A percentile compares a stretch with the other conserved stretches of the same genome.
These are phyloP conservation scores for Choristoneura fumiferana DNA, from an alignment of 1,140 invertebrate genomes.

Conservation along the genomic window DNA sequence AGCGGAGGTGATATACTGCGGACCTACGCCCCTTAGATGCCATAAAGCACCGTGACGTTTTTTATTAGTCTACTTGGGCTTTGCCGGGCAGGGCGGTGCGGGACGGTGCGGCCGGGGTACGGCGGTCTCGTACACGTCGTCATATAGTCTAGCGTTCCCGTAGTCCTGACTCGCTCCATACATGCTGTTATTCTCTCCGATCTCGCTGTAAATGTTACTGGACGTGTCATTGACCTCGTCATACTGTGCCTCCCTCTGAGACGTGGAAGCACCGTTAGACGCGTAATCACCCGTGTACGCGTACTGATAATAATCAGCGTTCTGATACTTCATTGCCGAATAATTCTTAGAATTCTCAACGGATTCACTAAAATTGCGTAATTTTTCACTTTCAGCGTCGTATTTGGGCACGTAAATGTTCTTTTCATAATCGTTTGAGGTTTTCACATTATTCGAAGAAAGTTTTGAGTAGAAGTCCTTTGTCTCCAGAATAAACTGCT, in stretches of 20 bases:
- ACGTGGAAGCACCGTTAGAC: constrained; percentile 33
- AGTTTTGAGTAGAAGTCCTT: constrained; percentile 69
- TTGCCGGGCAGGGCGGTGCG: constrained; percentile 62
- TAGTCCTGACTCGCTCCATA: constrained; percentile 32
- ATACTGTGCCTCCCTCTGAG: constrained; percentile 31
- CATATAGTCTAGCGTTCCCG: constrained; percentile 49
- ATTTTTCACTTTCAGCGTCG: constrained; percentile 57
- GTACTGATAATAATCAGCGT: constrained; percentile 49
- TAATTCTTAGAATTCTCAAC: constrained; percentile 69
- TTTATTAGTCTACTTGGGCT: constrained; percentile 37
- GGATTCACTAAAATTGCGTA: constrained; percentile 61
- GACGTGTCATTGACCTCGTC: constrained; percentile 58
- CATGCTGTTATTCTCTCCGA: constrained; percentile 36
- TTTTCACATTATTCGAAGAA: constrained; percentile 44
- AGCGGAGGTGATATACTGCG: no score
- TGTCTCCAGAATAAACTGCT: constrained; percentile 59
- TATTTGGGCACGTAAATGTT: constrained; percentile 67
- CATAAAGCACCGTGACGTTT: no score
- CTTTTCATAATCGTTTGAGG: constrained; percentile 56
- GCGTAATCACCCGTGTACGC: constrained; percentile 36
- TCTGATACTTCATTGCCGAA: constrained; percentile 63
- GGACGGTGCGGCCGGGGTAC: constrained; percentile 59
- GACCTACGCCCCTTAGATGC: no score
- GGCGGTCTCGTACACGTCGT: constrained; percentile 58
- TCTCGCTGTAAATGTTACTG: constrained; percentile 65